Base-by-base conservation (phyloP, 2,888 invertebrate genomes). In the Aporophyla lueneburgensis region DNA sequence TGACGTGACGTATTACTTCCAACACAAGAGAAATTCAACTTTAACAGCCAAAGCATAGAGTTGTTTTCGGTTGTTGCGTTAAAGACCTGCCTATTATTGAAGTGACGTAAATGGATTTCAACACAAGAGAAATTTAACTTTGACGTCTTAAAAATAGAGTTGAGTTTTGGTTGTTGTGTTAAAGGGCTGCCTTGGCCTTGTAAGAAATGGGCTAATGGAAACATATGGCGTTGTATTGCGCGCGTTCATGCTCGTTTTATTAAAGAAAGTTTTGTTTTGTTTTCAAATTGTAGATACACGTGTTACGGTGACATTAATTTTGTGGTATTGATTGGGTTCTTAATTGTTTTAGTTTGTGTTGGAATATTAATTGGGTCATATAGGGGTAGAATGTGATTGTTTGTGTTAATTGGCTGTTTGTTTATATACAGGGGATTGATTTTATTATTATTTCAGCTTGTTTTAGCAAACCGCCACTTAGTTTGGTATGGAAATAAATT, bases 161-260 rank as follows among this genome's bases (percentile, higher is more conserved):
- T 51, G 12, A 5, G 3, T 54, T 40, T 77, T 2, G 40, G 5
- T 46, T 80, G 53, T 27, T 27, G 1, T 27, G 10, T 33, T 0
- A 21, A 70, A 74, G 67, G 76, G 62, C 14, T 54, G 5, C 46
- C 53, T 63, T 81, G 77, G 76, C 79, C 80, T 84, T 84, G 77
- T 16, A 19, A 53, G 51, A 66, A 65, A 71, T 53, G 67, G 27
- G 62, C 59, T 66, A 51, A 63, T 78, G 79, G 24, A 87, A 87
- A 87, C 75, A 86, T 72, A 84, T 67, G 75, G 69, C 68, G 66
- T 58, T 27, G 43, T 78, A 81, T 73, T 87, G 16, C 40, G 78
- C 24, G 67, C 80, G 77, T 76, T 63, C 10, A 59, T n/a, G 77
- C 54, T 43, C 53, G 24, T 65, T 69, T 76, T 69, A 40, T 40